These are phyloP conservation scores for Plectrocnemia conspersa DNA, from an alignment of 1,140 invertebrate genomes.

Conservation along the genomic window DNA sequence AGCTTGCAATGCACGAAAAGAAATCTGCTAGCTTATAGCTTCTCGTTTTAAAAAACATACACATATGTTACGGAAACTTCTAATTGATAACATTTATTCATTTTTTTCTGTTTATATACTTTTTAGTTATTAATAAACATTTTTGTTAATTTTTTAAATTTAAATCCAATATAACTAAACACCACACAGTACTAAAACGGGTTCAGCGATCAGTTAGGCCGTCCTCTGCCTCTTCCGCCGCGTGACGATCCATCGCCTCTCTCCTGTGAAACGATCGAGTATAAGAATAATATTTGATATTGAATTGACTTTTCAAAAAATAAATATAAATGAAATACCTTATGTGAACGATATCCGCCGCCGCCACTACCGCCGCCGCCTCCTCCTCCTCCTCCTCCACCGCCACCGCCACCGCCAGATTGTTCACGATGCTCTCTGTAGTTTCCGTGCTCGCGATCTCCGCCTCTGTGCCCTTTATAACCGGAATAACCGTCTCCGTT, in stretches of 20 bases:
- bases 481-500: constrained; percentile 25
- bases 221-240: constrained; percentile 30
- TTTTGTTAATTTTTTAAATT: constrained; percentile 22
- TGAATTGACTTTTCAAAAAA: too few relatives aligned
- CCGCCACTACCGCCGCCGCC: constrained; percentile 39
- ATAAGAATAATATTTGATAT: too few relatives aligned
- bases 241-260: constrained; percentile 41
- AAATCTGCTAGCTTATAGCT: constrained; percentile 20
- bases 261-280: constrained; percentile 42
- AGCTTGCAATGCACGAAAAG: constrained; percentile 22
- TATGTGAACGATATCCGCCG: constrained; percentile 43
- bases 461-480: constrained; percentile 31
- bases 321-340: constrained; percentile 36
- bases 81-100: constrained; percentile 22
- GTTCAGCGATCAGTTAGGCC: constrained; percentile 27
- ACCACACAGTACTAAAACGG: constrained; percentile 15
- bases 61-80: constrained; percentile 17
- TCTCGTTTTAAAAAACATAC: constrained; percentile 15
- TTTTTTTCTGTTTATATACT: constrained; percentile 17
- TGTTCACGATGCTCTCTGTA: constrained; percentile 39
- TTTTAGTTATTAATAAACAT: constrained; percentile 22
- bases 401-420: constrained; percentile 39
- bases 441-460: constrained; percentile 43
- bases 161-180: constrained; percentile 23
- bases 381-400: constrained; percentile 39